Conservation (phyloP, 2,113 vertebrate species). For the Plestiodon gilberti region DNA sequence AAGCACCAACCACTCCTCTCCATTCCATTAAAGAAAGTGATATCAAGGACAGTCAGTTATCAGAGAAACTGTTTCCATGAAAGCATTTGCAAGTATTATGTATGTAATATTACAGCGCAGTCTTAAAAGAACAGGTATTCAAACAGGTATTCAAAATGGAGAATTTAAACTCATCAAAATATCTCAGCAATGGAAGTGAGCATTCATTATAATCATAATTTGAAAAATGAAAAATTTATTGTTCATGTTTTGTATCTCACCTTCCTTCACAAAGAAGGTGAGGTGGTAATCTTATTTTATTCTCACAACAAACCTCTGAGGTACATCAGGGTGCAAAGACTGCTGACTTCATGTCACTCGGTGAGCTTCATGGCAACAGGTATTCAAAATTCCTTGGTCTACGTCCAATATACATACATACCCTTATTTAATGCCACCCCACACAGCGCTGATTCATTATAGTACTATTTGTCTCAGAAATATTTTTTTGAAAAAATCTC, state of each 20-base stretch:
- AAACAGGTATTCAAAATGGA: conserved; percentile 36
- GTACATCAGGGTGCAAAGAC: neutral
- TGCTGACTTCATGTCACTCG: neutral
- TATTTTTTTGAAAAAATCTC: too few relatives aligned
- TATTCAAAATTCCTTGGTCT: neutral
- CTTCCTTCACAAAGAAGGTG: neutral
- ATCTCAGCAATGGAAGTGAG: conserved; percentile 2
- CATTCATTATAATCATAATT: neutral
- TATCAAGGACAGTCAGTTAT: conserved; percentile 36
- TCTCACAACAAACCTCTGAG: too few relatives aligned
- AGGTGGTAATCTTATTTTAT: neutral
- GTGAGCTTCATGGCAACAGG: neutral
- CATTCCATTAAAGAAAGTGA: conserved; percentile 60
- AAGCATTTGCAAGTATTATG: conserved; percentile 54
- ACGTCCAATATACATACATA: neutral
- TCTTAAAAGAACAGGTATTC: neutral
- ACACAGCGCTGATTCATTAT: too few relatives aligned
- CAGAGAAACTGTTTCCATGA: conserved; percentile 50
- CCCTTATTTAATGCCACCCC: too few relatives aligned
- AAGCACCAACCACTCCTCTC: conserved; percentile 64
- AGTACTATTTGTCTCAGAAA: too few relatives aligned
- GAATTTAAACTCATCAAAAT: conserved; percentile 25
- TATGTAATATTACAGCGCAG: conserved; percentile 45
- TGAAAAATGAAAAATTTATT: neutral
- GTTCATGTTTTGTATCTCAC: neutral